phyloP scores from a whole-genome alignment of 1,140 invertebrate species.

The Macrobrachium rosenbergii region DNA sequence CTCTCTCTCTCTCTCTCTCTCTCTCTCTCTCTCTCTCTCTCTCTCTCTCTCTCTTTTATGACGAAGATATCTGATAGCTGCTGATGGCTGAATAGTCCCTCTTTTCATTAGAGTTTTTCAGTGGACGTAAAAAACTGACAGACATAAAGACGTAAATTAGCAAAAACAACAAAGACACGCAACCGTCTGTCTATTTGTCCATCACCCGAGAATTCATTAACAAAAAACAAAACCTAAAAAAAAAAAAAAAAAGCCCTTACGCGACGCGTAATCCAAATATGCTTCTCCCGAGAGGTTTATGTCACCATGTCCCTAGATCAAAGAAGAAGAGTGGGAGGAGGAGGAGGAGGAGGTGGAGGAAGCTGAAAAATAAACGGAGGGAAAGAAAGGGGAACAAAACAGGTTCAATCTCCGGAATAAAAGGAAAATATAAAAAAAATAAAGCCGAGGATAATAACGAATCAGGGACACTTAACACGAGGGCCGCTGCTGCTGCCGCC shows the following conservation, averaged over 20 bases:
- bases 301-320: background rate
- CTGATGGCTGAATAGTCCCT: background rate
- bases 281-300: too few species aligned
- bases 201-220: too few species aligned
- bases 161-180: too few species aligned
- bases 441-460: background rate
- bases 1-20: conserved; percentile 12
- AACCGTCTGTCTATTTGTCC: too few species aligned
- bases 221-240: too few species aligned
- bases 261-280: too few species aligned
- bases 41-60: conserved; percentile 24
- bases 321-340: background rate
- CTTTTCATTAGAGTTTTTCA: background rate
- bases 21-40: conserved; percentile 32
- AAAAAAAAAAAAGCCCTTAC: too few species aligned
- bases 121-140: too few species aligned
- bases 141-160: too few species aligned
- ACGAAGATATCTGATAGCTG: too few species aligned
- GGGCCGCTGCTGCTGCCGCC: too few species aligned
- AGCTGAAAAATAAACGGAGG: background rate
- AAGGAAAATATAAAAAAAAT: background rate
- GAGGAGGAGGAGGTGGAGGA: background rate
- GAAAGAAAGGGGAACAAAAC: background rate
- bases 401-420: background rate
- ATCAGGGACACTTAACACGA: too few species aligned